Evolutionary conservation across 2,888 invertebrate genomes (phyloP), one percentile per base, ranked within the genome.

Genomic region (Ennomos quercinarius): DNA sequence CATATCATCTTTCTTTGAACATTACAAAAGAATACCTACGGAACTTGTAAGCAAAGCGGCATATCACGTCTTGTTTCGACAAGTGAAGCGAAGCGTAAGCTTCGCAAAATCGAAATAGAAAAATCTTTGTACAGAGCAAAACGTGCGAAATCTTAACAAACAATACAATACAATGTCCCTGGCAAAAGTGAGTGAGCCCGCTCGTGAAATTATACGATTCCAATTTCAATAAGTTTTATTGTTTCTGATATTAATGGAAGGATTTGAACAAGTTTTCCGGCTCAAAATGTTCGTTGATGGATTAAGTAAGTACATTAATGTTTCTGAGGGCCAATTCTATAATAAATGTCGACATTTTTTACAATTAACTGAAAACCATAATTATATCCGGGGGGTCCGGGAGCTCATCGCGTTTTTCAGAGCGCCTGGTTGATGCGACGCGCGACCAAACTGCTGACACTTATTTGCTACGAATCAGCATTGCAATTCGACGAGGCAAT

Each of bases 61-160:
- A 41, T 52, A 57, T 58, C 52, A 55, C 52, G 48, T 58, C 55
- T 48, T 35, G 48, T 44, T 56, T 59, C 58, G 56, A 52, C 42
- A 45, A 59, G 54, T 57, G 62, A 62, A 62, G 51, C 42, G 62
- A 58, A 40, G 55, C 55, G 57, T 61, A 53, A 54, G 57, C 52
- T 45, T 51, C 49, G 49, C 46, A 55, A 50, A 61, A 59, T 43
- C 17, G 59, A 57, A 59, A 64, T 55, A 52, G 57, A 62, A 55
- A 49, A 51, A 61, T 56, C 42, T 51, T 50, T 50, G 35, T 11
- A 49, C 39, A 44, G 52, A 47, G 39, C 38, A 11, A 41, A 37
- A 46, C 55, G 34, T 17, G 51, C 38, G 37, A 62, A 59, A 62
- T 64, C 58, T 61, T 47, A 49, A 44, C 57, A 53, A 56, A 51